Percentiles rank a stretch among this genome's conserved stretches.
phyloP scores from a whole-genome alignment of 2,888 invertebrate species.

The Homarus gammarus region DNA sequence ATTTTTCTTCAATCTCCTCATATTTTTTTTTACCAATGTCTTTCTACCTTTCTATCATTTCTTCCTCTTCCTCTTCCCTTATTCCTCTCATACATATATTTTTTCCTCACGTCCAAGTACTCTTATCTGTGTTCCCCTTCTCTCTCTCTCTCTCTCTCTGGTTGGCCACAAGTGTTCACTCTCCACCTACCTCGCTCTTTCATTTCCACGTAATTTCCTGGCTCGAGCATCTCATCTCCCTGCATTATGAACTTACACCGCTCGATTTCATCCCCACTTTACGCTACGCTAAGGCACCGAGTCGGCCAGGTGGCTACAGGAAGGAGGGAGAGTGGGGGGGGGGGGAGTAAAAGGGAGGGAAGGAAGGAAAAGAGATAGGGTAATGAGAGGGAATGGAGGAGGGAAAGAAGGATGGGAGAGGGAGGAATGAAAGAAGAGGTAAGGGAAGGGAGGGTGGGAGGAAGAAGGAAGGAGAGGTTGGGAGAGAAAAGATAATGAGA shows the following conservation, averaged over 20 bases:
- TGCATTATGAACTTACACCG: conserved; percentile 46
- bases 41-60: neutral
- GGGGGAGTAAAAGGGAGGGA: neutral
- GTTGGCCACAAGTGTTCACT: conserved; percentile 34
- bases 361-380: no score
- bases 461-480: no score
- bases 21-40: conserved; percentile 3
- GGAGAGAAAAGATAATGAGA: neutral
- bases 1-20: no score
- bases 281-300: conserved; percentile 10
- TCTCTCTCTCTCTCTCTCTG: conserved; percentile 7
- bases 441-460: neutral
- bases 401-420: neutral
- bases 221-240: conserved; percentile 46
- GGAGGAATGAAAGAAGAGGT: neutral
- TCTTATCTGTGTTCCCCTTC: no score
- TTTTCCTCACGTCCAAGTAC: neutral
- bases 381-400: neutral
- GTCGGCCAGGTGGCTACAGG: neutral
- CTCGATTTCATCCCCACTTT: conserved; percentile 45
- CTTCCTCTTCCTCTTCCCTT: neutral
- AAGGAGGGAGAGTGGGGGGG: neutral
- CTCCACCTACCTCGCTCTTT: conserved; percentile 35
- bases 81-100: no score
- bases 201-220: conserved; percentile 60